Base-by-base conservation (phyloP, 1,140 invertebrate genomes). In the Philaenus spumarius region DNA sequence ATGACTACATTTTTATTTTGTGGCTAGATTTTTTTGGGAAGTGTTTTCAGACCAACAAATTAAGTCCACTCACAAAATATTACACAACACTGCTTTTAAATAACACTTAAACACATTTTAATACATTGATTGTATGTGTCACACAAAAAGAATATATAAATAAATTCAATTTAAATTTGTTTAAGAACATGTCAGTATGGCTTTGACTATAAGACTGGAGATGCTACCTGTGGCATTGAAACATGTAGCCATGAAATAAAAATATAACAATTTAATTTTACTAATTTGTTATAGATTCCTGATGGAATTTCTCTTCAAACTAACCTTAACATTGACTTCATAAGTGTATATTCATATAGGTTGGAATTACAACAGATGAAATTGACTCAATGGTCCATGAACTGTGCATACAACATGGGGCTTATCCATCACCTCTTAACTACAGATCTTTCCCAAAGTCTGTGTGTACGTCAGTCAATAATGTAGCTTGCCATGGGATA, bases 401-500 rank as follows among this genome's bases (percentile, higher is more conserved):
- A 20, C 67, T 83, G 51, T 75, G 73, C 51, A 83, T 89, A 45
- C 76, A 86, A 59, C 73, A 80, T 65, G 77, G 76, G 34, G 90
- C 88, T 6, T 97, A 96, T 77, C 95, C 95, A 24, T 97, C 94
- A 37, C 89, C 94, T 0, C 75, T 97, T 11, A 81, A 86, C 68
- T 97, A 96, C 69, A 80, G 77, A 54, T 82, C 85, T 2, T 98
- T 89, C 72, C 93, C 93, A 22, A 97, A 97, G 70, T 96, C 93
- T 59, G 80, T 96, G 5, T 97, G 94, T 71, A 97, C 94, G 2
- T 96, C 93, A 50, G 82, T 97, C 0, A 97, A 97, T 70, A 95
- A 97, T 76, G 87, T 97, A 7, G 89, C 85, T 20, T 94, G 91
- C 66, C 95, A 98, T 78, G 95, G 94, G 20, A 95, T 98, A 66